Evolutionary conservation across 2,797 vertebrate genomes (phyloP), one percentile per base, ranked within the genome.

Genomic region (Sparidentex hasta): DNA sequence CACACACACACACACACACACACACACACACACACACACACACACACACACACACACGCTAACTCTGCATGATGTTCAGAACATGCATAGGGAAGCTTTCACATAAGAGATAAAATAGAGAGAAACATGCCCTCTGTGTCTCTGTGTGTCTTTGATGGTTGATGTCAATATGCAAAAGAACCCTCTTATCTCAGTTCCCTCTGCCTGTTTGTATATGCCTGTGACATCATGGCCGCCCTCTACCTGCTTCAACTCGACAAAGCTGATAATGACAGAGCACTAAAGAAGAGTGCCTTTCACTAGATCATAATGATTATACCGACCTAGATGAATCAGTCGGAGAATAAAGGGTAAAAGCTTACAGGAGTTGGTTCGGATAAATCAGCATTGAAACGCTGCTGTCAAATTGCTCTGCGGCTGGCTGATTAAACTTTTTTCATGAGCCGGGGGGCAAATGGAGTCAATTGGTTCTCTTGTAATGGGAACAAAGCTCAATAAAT

Each of bases 171-270:
- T 58, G 72, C 76, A 85, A 88, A 84, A 75, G 71, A 38, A 7
- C 14, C 23, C 11, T n/a, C 18, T 74, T 76, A 82, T 82, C 74
- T 51, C 5, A 20, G 27, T 51, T 29, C 21, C 18, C 1, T 17
- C 44, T 75, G 69, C 82, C 71, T 86, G 87, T 71, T 75, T 79
- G 80, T 81, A 86, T 85, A 57, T 1, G 83, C 88, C 83, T 78
- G 71, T 78, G 76, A 84, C 86, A 71, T 83, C 77, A 90, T 1
- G 5, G 27, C 61, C 14, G 52, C 61, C 62, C 21, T 59, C 41
- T 73, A 74, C 93, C 78, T 93, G 92, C 81, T 69, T 83, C 44
- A 44, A 90, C 93, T 81, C 86, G 84, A 90, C 65, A 79, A 87
- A 90, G 72, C 72, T 57, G 2, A 57, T 84, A 90, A 92, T 92